Evolutionary conservation across 2,113 vertebrate species (phyloP).

Genomic region (Neotragus moschatus): DNA sequence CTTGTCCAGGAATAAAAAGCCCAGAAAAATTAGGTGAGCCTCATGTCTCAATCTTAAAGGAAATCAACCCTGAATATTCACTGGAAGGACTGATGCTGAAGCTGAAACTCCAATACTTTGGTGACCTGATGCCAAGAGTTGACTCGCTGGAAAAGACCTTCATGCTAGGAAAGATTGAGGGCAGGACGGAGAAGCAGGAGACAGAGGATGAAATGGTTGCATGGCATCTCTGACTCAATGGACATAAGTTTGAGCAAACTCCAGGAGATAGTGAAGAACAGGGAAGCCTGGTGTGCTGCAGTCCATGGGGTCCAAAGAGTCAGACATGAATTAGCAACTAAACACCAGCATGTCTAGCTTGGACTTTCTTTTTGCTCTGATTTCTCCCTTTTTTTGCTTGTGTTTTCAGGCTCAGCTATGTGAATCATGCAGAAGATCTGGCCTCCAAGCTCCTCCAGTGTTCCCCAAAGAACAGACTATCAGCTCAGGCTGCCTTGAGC

Average conservation of each 20-base stretch:
- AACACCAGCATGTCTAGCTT: neutral
- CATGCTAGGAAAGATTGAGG: neutral
- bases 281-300: neutral
- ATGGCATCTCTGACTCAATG: neutral
- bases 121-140: neutral
- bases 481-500: slow-evolving; percentile 92
- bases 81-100: neutral
- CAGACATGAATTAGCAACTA: neutral
- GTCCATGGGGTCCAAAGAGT: neutral
- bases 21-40: neutral
- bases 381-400: slow-evolving; percentile 57
- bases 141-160: neutral
- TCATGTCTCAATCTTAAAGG: neutral
- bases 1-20: slow-evolving; percentile 15
- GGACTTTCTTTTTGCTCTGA: slow-evolving; percentile 44
- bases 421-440: slow-evolving; percentile 95
- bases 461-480: slow-evolving; percentile 97
- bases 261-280: neutral
- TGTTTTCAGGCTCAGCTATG: slow-evolving; percentile 89
- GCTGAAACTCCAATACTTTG: neutral
- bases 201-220: neutral
- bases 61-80: neutral
- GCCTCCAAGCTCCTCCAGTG: slow-evolving; percentile 96
- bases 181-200: neutral
- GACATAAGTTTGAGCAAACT: neutral